These are phyloP conservation scores for Terrapene triunguis DNA, from an alignment of 2,113 vertebrate species.

Conservation along the genomic window DNA sequence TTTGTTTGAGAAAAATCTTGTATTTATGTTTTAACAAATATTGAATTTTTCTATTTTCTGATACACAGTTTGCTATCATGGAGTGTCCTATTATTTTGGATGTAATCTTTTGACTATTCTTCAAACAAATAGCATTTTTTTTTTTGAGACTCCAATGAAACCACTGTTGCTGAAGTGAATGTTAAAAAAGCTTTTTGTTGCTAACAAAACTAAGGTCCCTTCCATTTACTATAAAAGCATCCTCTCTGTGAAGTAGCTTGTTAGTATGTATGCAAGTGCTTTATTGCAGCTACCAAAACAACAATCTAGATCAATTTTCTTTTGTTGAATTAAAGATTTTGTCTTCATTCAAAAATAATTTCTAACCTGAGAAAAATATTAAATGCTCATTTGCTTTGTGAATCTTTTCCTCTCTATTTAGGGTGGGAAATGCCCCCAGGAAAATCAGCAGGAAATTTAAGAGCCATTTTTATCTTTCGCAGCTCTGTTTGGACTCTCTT, in stretches of 20 bases:
- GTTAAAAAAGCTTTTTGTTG: background rate
- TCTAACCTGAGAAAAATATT: background rate
- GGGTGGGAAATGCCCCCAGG: accelerated
- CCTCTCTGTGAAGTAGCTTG: background rate
- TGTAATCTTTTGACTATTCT: background rate
- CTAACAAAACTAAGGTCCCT: background rate
- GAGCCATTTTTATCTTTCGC: background rate
- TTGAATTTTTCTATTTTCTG: background rate
- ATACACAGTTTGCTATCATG: background rate
- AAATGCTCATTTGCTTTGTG: background rate
- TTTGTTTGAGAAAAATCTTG: background rate
- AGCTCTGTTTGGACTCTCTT: background rate
- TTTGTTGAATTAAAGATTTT: background rate
- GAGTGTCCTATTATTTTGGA: background rate
- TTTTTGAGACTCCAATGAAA: background rate
- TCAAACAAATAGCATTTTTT: accelerated
- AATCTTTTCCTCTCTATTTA: background rate
- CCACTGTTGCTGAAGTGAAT: background rate
- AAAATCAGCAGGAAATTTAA: background rate
- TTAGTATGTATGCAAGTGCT: background rate
- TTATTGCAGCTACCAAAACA: background rate
- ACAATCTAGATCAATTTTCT: background rate
- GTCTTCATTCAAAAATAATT: background rate
- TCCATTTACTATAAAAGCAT: background rate
- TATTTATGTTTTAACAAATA: background rate